Conservation (phyloP, 2,113 vertebrate genomes). For the Sardina pilchardus region DNA sequence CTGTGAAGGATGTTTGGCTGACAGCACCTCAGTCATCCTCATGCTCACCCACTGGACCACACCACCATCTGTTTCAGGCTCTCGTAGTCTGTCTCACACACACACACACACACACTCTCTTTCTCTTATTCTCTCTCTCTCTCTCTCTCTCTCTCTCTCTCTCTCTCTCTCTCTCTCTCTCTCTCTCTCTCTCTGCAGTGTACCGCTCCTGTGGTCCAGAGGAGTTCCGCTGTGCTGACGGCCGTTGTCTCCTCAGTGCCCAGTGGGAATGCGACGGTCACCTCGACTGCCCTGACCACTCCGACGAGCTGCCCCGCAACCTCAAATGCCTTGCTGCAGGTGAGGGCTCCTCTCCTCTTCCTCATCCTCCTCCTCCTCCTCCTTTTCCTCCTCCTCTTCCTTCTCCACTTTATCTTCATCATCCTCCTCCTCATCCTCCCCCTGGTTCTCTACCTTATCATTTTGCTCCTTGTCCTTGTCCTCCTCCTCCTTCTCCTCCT, state of each 20-base stretch:
- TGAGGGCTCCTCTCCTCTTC: conserved; percentile 51
- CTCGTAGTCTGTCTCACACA: background rate
- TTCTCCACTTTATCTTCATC: conserved; percentile 20
- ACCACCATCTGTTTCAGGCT: background rate
- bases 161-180: conserved; percentile 5
- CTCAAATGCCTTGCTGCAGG: conserved; percentile 89
- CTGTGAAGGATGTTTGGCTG: too few species aligned
- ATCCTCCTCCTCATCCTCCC: background rate
- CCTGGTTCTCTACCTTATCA: background rate
- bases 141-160: conserved; percentile 29
- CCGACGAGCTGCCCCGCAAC: conserved; percentile 93
- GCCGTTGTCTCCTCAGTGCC: conserved; percentile 86
- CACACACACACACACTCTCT: background rate
- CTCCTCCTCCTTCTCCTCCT: too few species aligned
- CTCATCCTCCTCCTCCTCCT: background rate
- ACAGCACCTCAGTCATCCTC: too few species aligned
- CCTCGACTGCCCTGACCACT: conserved; percentile 91
- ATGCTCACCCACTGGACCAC: background rate
- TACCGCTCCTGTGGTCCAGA: conserved; percentile 84
- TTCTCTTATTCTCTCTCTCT: conserved; percentile 40
- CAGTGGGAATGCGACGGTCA: conserved; percentile 97
- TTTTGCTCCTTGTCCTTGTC: background rate
- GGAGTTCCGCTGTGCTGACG: conserved; percentile 91
- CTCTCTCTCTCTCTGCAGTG: conserved; percentile 62
- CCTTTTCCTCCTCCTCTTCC: conserved; percentile 23